Conservation (phyloP, 2,888 invertebrate species). For the Platypus cylindrus region DNA sequence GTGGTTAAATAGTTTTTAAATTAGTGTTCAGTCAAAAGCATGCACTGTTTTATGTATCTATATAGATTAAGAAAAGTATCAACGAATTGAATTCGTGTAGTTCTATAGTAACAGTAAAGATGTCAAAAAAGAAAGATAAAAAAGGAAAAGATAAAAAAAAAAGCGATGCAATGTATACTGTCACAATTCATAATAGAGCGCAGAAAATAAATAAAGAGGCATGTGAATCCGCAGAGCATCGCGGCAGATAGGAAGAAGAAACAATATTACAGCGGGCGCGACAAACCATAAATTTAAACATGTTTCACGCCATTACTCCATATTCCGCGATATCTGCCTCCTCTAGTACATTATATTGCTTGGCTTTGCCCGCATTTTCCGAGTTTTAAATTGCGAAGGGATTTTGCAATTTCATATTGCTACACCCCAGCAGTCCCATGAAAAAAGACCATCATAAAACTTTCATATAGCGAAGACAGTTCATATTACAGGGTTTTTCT, state of each 20-base stretch:
- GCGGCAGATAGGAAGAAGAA: conserved; percentile 16
- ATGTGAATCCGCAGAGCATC: conserved; percentile 11
- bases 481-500: too few relatives aligned
- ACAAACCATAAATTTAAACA: conserved; percentile 22
- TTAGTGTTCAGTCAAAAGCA: too few relatives aligned
- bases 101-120: conserved; percentile 15
- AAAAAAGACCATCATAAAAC: conserved; percentile 13
- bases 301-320: conserved; percentile 21
- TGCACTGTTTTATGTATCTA: too few relatives aligned
- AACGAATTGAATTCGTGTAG: too few relatives aligned
- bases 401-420: conserved; percentile 14
- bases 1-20: too few relatives aligned
- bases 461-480: conserved; percentile 15
- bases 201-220: conserved; percentile 14
- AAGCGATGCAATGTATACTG: conserved; percentile 13
- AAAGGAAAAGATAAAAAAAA: too few relatives aligned
- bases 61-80: too few relatives aligned
- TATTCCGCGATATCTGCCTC: conserved; percentile 18
- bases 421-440: conserved; percentile 12
- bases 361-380: conserved; percentile 14
- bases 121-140: conserved; percentile 13
- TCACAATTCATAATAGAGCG: conserved; percentile 14
- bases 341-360: conserved; percentile 12
- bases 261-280: conserved; percentile 21
- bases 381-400: conserved; percentile 16